Percentiles rank a stretch among this genome's conserved stretches.
Conservation (phyloP, 2,888 invertebrate species). For the Tortrix viridana region DNA sequence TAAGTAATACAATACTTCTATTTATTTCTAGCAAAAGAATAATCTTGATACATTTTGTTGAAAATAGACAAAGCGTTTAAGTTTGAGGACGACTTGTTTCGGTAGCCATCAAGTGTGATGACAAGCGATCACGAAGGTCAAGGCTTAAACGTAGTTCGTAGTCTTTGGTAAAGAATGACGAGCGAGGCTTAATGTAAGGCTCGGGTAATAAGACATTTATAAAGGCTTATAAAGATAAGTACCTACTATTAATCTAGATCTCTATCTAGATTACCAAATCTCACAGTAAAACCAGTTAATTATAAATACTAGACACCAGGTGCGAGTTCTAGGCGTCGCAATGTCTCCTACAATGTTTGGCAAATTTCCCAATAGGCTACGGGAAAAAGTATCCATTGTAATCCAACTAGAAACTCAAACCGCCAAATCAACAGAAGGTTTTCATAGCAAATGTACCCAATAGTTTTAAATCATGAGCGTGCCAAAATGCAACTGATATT, state of each 20-base stretch:
- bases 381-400: conserved; percentile 22
- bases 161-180: conserved; percentile 10
- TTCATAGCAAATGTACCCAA: neutral
- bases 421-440: conserved; percentile 20
- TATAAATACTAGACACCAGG: conserved; percentile 11
- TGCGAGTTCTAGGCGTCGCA: conserved; percentile 26
- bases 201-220: neutral
- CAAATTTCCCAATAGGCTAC: conserved; percentile 20
- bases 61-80: neutral
- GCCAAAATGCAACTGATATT: conserved; percentile 7
- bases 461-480: neutral
- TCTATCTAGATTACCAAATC: neutral
- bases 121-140: conserved; percentile 29
- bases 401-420: conserved; percentile 7
- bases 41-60: too few relatives aligned
- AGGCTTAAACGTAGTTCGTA: conserved; percentile 32
- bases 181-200: neutral
- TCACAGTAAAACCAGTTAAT: neutral
- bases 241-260: neutral
- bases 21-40: too few relatives aligned
- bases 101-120: conserved; percentile 30
- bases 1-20: too few relatives aligned
- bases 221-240: neutral
- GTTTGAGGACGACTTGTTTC: conserved; percentile 23
- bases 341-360: conserved; percentile 29